These are phyloP conservation scores for Pseudolycoriella hygida DNA, from an alignment of 2,888 invertebrate genomes.

Conservation along the genomic window DNA sequence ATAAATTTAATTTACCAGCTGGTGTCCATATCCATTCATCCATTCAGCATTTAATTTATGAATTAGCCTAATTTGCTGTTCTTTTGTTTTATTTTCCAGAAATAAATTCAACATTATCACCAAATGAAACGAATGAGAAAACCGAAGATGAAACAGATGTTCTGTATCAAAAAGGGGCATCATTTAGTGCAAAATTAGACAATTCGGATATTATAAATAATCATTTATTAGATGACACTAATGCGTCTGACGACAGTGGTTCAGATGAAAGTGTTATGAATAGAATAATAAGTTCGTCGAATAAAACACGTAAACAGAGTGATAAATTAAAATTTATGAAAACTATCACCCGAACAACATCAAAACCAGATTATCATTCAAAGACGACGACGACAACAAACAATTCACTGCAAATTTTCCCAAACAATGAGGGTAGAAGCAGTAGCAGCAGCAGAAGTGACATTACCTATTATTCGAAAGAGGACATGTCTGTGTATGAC, in stretches of 20 bases:
- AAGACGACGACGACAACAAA: neutral
- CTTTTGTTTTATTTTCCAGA: conserved; percentile 32
- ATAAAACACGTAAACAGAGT: neutral
- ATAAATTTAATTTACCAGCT: too few relatives aligned
- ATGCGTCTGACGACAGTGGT: conserved; percentile 2
- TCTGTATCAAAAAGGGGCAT: conserved; percentile 59
- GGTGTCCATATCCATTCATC: too few relatives aligned
- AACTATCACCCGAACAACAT: neutral
- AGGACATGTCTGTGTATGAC: conserved; percentile 26
- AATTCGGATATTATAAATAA: conserved; percentile 21
- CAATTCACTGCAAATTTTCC: neutral
- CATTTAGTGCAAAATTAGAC: conserved; percentile 57
- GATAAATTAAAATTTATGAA: neutral
- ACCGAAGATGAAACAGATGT: conserved; percentile 44
- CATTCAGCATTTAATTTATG: too few relatives aligned
- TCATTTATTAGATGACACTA: conserved; percentile 3
- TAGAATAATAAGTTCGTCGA: neutral
- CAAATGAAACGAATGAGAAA: conserved; percentile 32
- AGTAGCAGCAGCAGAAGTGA: neutral
- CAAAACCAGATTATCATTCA: neutral
- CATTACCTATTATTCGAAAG: conserved; percentile 19
- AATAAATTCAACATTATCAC: conserved; percentile 48
- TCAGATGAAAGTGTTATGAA: conserved; percentile 4
- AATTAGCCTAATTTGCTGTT: too few relatives aligned
- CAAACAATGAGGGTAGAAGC: neutral